Evolutionary conservation across 1,140 invertebrate species (phyloP).

Genomic region (Procambarus virginalis): DNA sequence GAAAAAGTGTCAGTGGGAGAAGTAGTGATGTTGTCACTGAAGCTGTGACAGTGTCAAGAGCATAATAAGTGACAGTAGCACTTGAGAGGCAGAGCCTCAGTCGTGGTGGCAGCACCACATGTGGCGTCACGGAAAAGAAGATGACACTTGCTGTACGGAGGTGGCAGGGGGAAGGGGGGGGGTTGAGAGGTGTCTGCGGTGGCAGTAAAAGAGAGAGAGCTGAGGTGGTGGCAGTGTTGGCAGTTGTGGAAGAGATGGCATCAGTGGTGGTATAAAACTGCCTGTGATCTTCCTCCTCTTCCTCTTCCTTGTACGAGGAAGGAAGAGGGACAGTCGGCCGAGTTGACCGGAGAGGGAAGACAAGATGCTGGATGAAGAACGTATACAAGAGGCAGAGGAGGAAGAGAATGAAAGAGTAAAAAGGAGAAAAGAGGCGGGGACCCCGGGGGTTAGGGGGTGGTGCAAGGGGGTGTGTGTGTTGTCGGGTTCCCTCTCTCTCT

Average conservation of each 20-base stretch:
- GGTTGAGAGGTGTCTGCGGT: background rate
- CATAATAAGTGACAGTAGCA: background rate
- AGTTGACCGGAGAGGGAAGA: slow-evolving; percentile 23
- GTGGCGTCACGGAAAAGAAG: background rate
- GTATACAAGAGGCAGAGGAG: background rate
- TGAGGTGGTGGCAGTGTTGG: slow-evolving; percentile 6
- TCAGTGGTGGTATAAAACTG: slow-evolving; percentile 28
- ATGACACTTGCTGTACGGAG: background rate
- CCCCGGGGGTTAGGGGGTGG: too few species aligned
- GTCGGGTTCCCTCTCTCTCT: background rate
- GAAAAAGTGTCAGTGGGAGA: background rate
- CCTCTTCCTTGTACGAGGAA: slow-evolving; percentile 2
- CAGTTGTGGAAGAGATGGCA: slow-evolving; percentile 31
- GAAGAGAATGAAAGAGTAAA: background rate
- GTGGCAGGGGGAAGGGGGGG: background rate
- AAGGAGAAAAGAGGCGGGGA: background rate
- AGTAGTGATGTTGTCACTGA: background rate
- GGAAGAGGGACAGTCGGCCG: background rate
- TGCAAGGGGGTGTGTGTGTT: background rate
- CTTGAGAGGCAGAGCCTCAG: background rate
- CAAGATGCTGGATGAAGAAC: background rate
- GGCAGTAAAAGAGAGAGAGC: slow-evolving; percentile 7
- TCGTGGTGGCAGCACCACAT: background rate
- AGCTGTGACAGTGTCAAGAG: background rate
- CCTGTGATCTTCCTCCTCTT: slow-evolving; percentile 10